These are phyloP conservation scores for Ichneumoninae sp. DNA, from an alignment of 2,888 invertebrate species.

Conservation along the genomic window DNA sequence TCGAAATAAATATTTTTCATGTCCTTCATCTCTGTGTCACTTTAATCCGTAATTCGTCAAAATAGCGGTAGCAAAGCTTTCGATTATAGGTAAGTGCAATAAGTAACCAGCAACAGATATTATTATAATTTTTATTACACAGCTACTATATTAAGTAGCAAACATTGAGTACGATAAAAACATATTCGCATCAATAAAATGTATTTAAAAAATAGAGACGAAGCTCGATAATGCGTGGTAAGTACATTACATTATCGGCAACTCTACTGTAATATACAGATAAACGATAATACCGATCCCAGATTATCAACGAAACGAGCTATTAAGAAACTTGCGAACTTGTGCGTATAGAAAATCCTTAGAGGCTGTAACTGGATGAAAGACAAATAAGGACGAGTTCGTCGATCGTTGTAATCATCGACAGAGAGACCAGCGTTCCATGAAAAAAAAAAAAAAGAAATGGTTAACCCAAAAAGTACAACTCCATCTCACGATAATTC, in stretches of 20 bases:
- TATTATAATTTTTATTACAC: constrained; percentile 2
- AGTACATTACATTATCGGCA: constrained; percentile 31
- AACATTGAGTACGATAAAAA: no score
- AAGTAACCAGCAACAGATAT: neutral
- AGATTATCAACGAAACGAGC: neutral
- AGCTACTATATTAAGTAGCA: neutral
- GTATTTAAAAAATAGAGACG: neutral
- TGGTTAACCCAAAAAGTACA: constrained; percentile 18
- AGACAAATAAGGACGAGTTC: neutral
- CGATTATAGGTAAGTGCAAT: constrained; percentile 31
- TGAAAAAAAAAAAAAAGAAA: neutral
- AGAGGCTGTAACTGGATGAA: neutral
- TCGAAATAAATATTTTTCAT: constrained; percentile 77
- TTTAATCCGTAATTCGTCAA: neutral
- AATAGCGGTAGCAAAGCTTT: neutral
- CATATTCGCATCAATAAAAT: neutral
- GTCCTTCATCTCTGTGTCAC: constrained; percentile 1
- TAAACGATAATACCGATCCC: neutral
- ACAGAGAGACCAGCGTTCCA: neutral
- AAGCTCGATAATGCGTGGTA: constrained; percentile 24
- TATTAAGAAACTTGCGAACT: neutral
- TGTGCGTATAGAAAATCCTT: neutral
- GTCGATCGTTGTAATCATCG: constrained; percentile 9
- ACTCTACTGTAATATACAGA: neutral
- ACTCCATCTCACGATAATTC: neutral